These are phyloP conservation scores for Streptopelia turtur DNA, from an alignment of 2,797 vertebrate genomes.

Conservation along the genomic window DNA sequence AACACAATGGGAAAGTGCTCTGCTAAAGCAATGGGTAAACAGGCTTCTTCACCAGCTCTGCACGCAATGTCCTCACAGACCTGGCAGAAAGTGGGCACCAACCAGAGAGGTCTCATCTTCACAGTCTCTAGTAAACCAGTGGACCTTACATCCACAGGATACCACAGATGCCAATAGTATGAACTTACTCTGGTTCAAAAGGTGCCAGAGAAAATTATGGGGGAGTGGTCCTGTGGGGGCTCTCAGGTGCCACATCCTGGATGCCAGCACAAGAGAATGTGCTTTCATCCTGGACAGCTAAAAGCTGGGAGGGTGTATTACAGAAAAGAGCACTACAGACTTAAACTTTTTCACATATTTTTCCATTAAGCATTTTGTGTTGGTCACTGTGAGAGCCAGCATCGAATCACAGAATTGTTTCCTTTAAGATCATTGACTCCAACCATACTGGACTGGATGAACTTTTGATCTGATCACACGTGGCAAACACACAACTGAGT, in stretches of 20 bases:
- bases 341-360: not conserved
- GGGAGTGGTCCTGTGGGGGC: not conserved
- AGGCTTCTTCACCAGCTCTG: not conserved
- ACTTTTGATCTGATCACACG: not conserved
- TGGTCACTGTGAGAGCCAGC: not conserved
- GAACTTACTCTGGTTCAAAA: not conserved
- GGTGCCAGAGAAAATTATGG: not conserved
- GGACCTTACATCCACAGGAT: not conserved
- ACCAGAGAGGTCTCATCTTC: not conserved
- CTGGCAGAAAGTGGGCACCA: not conserved
- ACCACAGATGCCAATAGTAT: not conserved
- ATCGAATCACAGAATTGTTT: too few relatives aligned
- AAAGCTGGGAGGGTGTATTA: not conserved
- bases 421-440: too few relatives aligned
- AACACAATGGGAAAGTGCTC: not conserved
- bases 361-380: not conserved
- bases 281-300: not conserved
- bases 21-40: not conserved
- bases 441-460: not conserved
- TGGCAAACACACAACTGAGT: not conserved
- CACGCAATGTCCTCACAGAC: not conserved
- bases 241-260: not conserved
- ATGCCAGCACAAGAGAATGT: not conserved
- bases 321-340: not conserved
- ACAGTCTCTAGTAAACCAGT: not conserved